phyloP scores from a whole-genome alignment of 2,888 invertebrate species.

The Thera britannica region DNA sequence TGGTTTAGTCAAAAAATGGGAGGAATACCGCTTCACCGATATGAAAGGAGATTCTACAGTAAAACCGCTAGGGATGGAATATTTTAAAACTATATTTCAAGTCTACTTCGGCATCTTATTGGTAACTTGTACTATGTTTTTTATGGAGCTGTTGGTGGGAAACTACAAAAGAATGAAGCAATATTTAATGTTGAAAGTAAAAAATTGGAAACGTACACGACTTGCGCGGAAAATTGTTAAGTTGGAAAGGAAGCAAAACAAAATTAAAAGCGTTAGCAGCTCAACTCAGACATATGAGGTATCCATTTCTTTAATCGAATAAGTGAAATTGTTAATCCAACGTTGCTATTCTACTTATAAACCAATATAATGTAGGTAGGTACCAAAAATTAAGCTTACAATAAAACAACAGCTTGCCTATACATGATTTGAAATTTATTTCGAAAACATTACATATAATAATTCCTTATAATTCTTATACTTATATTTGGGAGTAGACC shows the following conservation, averaged over 20 bases:
- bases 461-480: neutral
- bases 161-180: constrained; percentile 27
- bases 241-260: constrained; percentile 23
- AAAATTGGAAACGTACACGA: constrained; percentile 16
- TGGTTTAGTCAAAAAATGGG: constrained; percentile 76
- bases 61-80: constrained; percentile 62
- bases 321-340: neutral
- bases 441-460: constrained; percentile 1
- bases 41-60: constrained; percentile 67
- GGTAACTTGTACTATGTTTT: constrained; percentile 55
- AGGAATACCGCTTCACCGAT: constrained; percentile 65
- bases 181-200: constrained; percentile 14
- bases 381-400: neutral
- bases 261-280: constrained; percentile 20
- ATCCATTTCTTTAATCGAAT: neutral
- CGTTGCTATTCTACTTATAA: too few species aligned
- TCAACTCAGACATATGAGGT: constrained; percentile 18
- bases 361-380: too few species aligned
- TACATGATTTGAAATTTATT: constrained; percentile 6
- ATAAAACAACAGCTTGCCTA: constrained; percentile 14
- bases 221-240: constrained; percentile 5
- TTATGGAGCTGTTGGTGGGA: constrained; percentile 57
- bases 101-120: constrained; percentile 52
- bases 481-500: constrained; percentile 7
- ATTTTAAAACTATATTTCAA: constrained; percentile 66